phyloP scores from a whole-genome alignment of 2,113 vertebrate species.

The Gymnarchus niloticus region DNA sequence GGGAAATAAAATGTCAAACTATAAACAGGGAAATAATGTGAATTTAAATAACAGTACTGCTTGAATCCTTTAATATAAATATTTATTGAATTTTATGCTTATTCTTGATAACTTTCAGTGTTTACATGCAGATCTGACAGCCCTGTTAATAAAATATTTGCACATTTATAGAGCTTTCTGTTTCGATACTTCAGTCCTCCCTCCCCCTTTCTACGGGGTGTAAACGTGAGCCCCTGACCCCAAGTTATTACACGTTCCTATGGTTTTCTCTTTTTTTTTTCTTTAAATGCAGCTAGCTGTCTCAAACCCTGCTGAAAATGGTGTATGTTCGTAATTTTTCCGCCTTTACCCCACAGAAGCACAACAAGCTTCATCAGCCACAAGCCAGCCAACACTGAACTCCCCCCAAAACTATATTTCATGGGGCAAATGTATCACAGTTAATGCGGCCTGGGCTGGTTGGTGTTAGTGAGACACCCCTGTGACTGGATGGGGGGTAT shows the following conservation, averaged over 20 bases:
- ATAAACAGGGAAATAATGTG: too few relatives aligned
- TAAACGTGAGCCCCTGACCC: background rate
- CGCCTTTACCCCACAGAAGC: background rate
- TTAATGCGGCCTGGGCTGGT: background rate
- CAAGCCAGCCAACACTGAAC: background rate
- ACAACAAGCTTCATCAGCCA: background rate
- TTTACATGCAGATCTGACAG: slow-evolving; percentile 58
- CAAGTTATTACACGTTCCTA: background rate
- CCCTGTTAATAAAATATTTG: slow-evolving; percentile 35
- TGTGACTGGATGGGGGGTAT: background rate
- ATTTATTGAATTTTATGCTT: slow-evolving; percentile 52
- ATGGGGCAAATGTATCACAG: background rate
- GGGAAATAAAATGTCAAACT: too few relatives aligned
- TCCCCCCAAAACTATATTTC: background rate
- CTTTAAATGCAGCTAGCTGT: background rate
- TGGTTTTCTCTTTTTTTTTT: background rate
- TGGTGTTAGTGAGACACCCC: background rate
- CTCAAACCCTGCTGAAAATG: background rate
- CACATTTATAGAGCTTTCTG: slow-evolving; percentile 11
- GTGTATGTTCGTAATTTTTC: background rate
- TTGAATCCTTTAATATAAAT: slow-evolving; percentile 52
- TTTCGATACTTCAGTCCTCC: too few relatives aligned
- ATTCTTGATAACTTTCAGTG: slow-evolving; percentile 39
- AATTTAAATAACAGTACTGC: slow-evolving; percentile 20
- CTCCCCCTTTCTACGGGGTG: too few relatives aligned